Evolutionary conservation across 2,113 vertebrate species (phyloP), one percentile per base, ranked within the genome.

Genomic region (Probosciger aterrimus): DNA sequence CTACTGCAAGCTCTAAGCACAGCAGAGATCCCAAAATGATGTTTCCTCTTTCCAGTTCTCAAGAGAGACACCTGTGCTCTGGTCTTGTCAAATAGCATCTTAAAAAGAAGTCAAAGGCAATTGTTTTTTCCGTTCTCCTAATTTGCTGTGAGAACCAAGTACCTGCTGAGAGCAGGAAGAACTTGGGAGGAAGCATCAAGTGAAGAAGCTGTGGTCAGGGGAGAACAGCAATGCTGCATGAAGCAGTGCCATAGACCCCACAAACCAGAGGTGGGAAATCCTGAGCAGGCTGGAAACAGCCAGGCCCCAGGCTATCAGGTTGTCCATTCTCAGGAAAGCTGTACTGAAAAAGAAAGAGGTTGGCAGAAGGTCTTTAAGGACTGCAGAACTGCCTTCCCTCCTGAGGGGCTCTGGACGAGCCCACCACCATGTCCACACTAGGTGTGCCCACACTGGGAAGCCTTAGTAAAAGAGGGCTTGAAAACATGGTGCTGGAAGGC

Each of bases 161-260:
- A 70, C 17, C 39, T 74, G 28, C 64, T 53, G 60, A 63, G 17
- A 71, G 41, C 37, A 52, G 82, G 41, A 85, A 57, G 68, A 79
- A 41, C 20, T 20, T 44, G 24, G 15, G 33, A 86, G 57, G 19
- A 64, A 78, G 25, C 24, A 50, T 8, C 0, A 22, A 37, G 22
- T 1, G 4, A 63, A 89, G 69, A 53, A 91, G 24, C 18, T 76
- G 15, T 47, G 30, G 31, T n/a, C 1, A 3, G 33, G 27, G 16
- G 3, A 59, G 39, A 71, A 11, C 4, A 50, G n/a, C 1, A 2
- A 20, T 84, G 33, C 16, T 5, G 2, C 19, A 23, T 41, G 30
- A 59, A 11, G 4, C 0, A 0, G 16, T 82, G 43, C 20, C 46
- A 23, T 12, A 67, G 57, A 81, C 17, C 11, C 14, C 33, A 31